These are phyloP conservation scores for Drosophila trichaetosa DNA, from an alignment of 2,888 invertebrate species.

Conservation along the genomic window DNA sequence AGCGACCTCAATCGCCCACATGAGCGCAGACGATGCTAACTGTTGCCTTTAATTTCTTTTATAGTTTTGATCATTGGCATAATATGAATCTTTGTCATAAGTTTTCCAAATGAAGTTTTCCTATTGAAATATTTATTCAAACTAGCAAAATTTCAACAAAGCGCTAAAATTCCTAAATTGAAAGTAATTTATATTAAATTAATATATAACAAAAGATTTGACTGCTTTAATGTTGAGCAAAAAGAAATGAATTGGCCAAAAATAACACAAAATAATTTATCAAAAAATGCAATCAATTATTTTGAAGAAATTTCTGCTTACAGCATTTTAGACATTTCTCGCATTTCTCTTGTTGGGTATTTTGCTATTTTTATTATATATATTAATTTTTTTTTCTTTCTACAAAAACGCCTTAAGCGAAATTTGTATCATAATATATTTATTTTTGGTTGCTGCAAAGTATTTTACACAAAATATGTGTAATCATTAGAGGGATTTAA, in stretches of 20 bases:
- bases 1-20: constrained; percentile 17
- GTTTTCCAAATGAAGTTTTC: too few relatives aligned
- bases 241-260: background rate
- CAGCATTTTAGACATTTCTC: background rate
- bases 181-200: background rate
- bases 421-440: too few relatives aligned
- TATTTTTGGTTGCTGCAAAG: background rate
- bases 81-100: too few relatives aligned
- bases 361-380: too few relatives aligned
- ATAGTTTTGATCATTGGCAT: too few relatives aligned
- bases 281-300: background rate
- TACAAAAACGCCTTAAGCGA: too few relatives aligned
- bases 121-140: background rate
- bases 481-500: too few relatives aligned
- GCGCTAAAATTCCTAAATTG: background rate
- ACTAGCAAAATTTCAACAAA: too few relatives aligned
- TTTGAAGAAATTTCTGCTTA: background rate
- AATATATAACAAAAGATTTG: background rate
- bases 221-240: background rate
- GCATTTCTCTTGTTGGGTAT: too few relatives aligned
- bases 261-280: background rate
- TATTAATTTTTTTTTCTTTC: too few relatives aligned
- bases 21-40: background rate
- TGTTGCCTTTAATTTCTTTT: too few relatives aligned
- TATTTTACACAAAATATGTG: background rate